phyloP scores from a whole-genome alignment of 2,113 vertebrate species.

The Marmota flaviventris region DNA sequence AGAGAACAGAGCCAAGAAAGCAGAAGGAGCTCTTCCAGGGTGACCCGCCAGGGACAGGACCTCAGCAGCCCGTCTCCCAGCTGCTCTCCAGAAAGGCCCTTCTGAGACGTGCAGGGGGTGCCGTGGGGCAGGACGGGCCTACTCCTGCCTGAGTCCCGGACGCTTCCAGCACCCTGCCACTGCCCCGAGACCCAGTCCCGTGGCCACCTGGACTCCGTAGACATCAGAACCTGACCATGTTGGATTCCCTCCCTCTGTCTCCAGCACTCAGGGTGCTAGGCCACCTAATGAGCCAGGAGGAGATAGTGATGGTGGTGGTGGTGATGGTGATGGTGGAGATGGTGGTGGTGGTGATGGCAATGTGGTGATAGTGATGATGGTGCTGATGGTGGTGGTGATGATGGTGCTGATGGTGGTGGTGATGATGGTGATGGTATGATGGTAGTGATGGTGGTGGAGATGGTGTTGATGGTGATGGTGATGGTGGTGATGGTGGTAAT shows the following conservation, averaged over 20 bases:
- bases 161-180: background rate
- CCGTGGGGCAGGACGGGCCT: rapidly evolving
- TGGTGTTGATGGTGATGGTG: background rate
- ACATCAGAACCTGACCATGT: background rate
- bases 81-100: background rate
- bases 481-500: rapidly evolving
- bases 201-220: rapidly evolving
- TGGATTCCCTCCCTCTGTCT: background rate
- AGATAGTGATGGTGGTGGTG: too few relatives aligned
- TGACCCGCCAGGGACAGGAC: background rate
- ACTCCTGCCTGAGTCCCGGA: too few relatives aligned
- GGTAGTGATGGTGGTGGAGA: rapidly evolving
- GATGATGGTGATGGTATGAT: rapidly evolving
- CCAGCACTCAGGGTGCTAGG: background rate
- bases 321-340: rapidly evolving
- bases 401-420: too few relatives aligned
- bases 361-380: rapidly evolving
- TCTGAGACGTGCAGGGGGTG: background rate
- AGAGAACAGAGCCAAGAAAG: background rate
- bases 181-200: background rate
- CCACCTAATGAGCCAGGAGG: background rate
- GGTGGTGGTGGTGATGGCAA: background rate
- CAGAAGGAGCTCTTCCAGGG: background rate
- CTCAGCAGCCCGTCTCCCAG: background rate
- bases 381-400: rapidly evolving